These are phyloP conservation scores for Octonoba sinensis DNA, from an alignment of 2,888 invertebrate species.

Conservation along the genomic window DNA sequence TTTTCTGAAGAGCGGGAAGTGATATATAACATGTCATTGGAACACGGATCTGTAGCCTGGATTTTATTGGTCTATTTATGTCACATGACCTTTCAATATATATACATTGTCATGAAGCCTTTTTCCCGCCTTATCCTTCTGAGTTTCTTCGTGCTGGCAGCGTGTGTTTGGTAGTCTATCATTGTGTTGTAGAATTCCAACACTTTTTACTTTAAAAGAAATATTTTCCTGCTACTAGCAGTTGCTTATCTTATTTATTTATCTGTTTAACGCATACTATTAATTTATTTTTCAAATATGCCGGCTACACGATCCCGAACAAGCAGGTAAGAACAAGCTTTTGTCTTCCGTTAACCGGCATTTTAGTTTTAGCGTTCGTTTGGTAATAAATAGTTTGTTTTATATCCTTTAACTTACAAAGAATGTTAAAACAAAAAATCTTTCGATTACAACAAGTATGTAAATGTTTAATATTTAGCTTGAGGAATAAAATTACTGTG, in stretches of 20 bases:
- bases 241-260: not conserved
- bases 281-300: conserved; percentile 45
- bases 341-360: conserved; percentile 9
- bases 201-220: not conserved
- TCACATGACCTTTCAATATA: conserved; percentile 43
- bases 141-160: not conserved
- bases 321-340: conserved; percentile 48
- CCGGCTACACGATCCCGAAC: conserved; percentile 58
- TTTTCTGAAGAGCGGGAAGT: conserved; percentile 44
- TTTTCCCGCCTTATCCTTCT: conserved; percentile 42
- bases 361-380: not conserved
- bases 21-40: conserved; percentile 34
- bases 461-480: too few relatives aligned
- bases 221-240: not conserved
- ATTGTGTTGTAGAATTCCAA: conserved; percentile 15
- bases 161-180: not conserved
- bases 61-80: conserved; percentile 23
- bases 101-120: conserved; percentile 45
- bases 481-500: too few relatives aligned
- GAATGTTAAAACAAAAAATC: too few relatives aligned
- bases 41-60: conserved; percentile 1
- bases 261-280: not conserved
- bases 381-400: not conserved
- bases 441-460: too few relatives aligned
- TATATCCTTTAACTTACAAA: not conserved